Percentiles rank a stretch among this genome's conserved stretches.
Conservation (phyloP, 2,113 vertebrate species). For the Nibea albiflora region DNA sequence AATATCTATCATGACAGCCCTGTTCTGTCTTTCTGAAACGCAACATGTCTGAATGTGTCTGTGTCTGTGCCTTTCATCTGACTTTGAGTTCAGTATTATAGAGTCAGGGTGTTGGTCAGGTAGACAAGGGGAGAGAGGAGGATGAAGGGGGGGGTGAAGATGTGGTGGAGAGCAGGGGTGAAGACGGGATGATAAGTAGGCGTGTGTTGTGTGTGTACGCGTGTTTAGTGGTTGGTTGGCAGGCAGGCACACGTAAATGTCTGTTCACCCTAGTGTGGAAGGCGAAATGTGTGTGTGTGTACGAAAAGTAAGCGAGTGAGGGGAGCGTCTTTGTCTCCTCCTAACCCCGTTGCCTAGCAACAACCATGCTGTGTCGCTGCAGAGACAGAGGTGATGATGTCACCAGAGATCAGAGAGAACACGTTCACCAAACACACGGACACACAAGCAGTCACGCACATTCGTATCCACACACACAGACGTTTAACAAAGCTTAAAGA, state of each 20-base stretch:
- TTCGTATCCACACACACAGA: neutral
- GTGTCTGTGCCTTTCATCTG: constrained; percentile 14
- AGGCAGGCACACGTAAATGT: constrained; percentile 9
- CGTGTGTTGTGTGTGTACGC: constrained; percentile 16
- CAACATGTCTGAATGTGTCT: constrained; percentile 10
- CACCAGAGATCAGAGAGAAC: constrained; percentile 77
- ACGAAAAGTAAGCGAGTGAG: constrained; percentile 49
- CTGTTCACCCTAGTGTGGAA: constrained; percentile 11
- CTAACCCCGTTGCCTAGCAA: constrained; percentile 84
- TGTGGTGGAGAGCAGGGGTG: constrained; percentile 1
- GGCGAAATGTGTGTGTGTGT: neutral
- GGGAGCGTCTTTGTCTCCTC: constrained; percentile 66
- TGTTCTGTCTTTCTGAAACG: constrained; percentile 18
- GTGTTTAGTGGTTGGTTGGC: constrained; percentile 3
- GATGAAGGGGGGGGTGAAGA: neutral
- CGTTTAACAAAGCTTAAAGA: neutral
- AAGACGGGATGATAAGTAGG: constrained; percentile 12
- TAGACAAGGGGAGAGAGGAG: constrained; percentile 8
- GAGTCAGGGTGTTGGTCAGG: constrained; percentile 35
- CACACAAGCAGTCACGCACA: neutral
- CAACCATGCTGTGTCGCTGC: constrained; percentile 71
- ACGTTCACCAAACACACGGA: constrained; percentile 38
- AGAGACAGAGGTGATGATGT: constrained; percentile 77
- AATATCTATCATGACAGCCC: constrained; percentile 12
- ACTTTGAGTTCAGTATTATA: constrained; percentile 32